These are phyloP conservation scores for Muschampia plurimacula DNA, from an alignment of 2,888 invertebrate species.

Conservation along the genomic window DNA sequence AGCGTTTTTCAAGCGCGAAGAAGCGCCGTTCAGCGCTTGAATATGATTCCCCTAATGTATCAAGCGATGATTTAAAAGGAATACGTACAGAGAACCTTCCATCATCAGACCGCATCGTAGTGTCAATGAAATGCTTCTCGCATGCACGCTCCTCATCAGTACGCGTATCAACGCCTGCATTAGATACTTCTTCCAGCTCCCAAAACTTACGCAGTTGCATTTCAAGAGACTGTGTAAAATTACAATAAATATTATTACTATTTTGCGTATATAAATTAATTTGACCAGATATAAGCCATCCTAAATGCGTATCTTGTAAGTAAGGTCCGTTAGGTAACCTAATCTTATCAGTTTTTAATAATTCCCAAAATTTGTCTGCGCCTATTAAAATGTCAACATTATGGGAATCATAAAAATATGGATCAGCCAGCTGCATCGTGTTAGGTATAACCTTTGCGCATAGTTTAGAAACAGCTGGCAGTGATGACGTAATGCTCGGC, in stretches of 20 bases:
- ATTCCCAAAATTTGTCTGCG: constrained; percentile 7
- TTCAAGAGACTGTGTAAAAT: constrained; percentile 15
- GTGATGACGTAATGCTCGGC: constrained; percentile 6
- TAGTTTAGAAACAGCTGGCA: constrained; percentile 15
- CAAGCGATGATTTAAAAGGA: constrained; percentile 34
- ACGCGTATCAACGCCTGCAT: constrained; percentile 10
- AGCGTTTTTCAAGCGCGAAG: constrained; percentile 5
- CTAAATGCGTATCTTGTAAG: constrained; percentile 5
- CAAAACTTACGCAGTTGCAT: not conserved
- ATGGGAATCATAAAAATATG: constrained; percentile 20
- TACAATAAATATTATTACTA: constrained; percentile 2
- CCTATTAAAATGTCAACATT: not conserved
- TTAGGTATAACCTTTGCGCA: constrained; percentile 9
- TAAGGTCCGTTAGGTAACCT: constrained; percentile 7
- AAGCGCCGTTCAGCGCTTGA: constrained; percentile 1
- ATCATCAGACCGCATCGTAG: constrained; percentile 32
- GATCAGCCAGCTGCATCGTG: constrained; percentile 11
- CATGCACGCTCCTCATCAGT: constrained; percentile 29
- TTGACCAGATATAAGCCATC: constrained; percentile 11
- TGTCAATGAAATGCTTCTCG: constrained; percentile 30
- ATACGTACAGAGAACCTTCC: constrained; percentile 39
- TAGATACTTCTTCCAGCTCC: constrained; percentile 11
- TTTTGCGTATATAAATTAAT: constrained; percentile 2
- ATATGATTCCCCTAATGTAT: constrained; percentile 1
- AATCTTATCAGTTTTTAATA: constrained; percentile 11